Percentiles rank a stretch among this genome's conserved stretches.
phyloP scores from a whole-genome alignment of 1,140 invertebrate genomes.

The Delia radicum region DNA sequence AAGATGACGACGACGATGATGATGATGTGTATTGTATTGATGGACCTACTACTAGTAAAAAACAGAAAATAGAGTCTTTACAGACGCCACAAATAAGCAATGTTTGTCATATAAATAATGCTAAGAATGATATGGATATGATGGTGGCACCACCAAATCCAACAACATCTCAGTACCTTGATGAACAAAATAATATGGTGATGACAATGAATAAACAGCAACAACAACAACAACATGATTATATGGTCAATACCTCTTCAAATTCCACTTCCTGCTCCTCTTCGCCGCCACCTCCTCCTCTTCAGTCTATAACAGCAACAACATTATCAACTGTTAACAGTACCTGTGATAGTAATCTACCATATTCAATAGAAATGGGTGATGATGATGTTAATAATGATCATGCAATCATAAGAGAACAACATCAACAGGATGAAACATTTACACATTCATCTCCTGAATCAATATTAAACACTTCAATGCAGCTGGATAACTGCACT shows the following conservation, averaged over 20 bases:
- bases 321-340: slow-evolving; percentile 38
- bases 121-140: neutral
- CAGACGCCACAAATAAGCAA: neutral
- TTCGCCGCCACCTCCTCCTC: neutral
- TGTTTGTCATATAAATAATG: neutral
- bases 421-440: neutral
- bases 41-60: slow-evolving; percentile 20
- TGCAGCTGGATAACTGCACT: neutral
- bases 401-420: slow-evolving; percentile 6
- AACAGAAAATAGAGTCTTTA: slow-evolving; percentile 25
- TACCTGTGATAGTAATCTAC: slow-evolving; percentile 47
- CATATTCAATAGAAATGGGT: neutral
- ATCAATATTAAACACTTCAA: neutral
- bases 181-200: neutral
- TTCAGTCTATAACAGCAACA: neutral
- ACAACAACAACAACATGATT: too few relatives aligned
- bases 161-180: neutral
- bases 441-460: neutral
- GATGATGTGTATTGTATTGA: neutral
- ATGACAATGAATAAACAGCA: neutral
- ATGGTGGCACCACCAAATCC: neutral
- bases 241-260: neutral
- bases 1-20: too few relatives aligned
- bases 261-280: neutral
- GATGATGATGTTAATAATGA: neutral